These are phyloP conservation scores for Sebastes nivosus DNA, from an alignment of 2,797 vertebrate species.

Conservation along the genomic window DNA sequence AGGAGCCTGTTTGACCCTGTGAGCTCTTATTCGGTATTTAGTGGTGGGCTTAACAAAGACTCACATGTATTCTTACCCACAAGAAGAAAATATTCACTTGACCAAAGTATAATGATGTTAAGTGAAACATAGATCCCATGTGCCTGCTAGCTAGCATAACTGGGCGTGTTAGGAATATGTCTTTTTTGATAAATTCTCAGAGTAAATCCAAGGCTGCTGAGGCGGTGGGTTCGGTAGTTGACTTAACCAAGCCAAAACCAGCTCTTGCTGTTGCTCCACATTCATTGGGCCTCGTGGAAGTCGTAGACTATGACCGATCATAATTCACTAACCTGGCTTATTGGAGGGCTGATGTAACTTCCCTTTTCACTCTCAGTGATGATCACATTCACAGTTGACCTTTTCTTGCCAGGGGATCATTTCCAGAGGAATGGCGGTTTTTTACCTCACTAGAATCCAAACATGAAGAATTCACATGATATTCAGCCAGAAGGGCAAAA, in stretches of 20 bases:
- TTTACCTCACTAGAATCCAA: constrained; percentile 57
- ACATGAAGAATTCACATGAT: constrained; percentile 52
- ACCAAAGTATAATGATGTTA: constrained; percentile 1
- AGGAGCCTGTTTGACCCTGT: constrained; percentile 18
- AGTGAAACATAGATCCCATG: constrained; percentile 18
- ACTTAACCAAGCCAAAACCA: constrained; percentile 44
- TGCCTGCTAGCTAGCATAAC: constrained; percentile 24
- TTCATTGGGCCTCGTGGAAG: constrained; percentile 47
- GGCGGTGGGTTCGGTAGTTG: constrained; percentile 54
- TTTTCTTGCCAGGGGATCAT: constrained; percentile 47
- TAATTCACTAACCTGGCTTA: constrained; percentile 63
- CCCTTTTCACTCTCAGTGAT: constrained; percentile 57
- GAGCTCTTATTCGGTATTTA: constrained; percentile 1
- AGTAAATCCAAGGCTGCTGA: constrained; percentile 46
- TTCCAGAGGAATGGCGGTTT: constrained; percentile 49
- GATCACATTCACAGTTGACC: constrained; percentile 67
- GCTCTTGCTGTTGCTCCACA: constrained; percentile 46
- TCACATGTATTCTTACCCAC: not conserved
- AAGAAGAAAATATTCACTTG: constrained; percentile 7
- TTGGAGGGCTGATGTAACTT: constrained; percentile 70
- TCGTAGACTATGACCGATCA: constrained; percentile 57
- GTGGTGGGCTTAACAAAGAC: constrained; percentile 10
- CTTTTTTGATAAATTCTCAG: constrained; percentile 36
- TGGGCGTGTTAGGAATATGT: constrained; percentile 55
- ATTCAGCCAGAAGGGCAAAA: constrained; percentile 52